Percentiles rank a stretch among this genome's conserved stretches.
Conservation (phyloP, 2,888 invertebrate genomes). For the Drosophila mettleri region DNA sequence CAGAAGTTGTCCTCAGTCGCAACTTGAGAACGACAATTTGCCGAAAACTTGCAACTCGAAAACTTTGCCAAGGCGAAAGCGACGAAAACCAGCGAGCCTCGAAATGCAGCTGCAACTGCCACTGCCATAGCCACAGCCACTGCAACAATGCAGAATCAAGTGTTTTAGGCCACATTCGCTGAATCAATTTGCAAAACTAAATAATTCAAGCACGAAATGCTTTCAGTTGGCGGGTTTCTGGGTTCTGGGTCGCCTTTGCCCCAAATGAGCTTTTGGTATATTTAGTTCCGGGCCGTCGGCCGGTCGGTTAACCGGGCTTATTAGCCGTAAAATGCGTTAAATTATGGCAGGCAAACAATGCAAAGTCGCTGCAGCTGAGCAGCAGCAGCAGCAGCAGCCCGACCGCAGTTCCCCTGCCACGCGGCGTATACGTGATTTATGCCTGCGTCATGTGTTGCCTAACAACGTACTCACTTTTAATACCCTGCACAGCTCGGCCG, state of each 20-base stretch:
- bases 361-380: conserved; percentile 21
- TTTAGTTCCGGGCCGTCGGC: conserved; percentile 7
- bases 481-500: neutral
- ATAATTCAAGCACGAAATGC: conserved; percentile 54
- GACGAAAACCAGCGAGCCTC: conserved; percentile 43
- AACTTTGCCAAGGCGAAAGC: conserved; percentile 53
- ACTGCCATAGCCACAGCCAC: neutral
- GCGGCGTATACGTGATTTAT: conserved; percentile 67
- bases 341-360: conserved; percentile 43
- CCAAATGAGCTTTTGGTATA: conserved; percentile 13
- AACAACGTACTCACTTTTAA: conserved; percentile 47
- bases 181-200: conserved; percentile 47
- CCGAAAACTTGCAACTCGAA: conserved; percentile 40
- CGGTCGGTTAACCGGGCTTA: conserved; percentile 35
- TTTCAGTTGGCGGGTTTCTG: conserved; percentile 8
- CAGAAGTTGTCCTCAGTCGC: neutral
- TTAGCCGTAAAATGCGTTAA: conserved; percentile 39
- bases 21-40: conserved; percentile 34
- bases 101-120: conserved; percentile 29
- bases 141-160: conserved; percentile 38
- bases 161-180: conserved; percentile 32
- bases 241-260: conserved; percentile 14
- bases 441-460: conserved; percentile 36
- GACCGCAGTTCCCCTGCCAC: conserved; percentile 29
- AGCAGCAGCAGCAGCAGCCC: neutral